These are phyloP conservation scores for Strigops habroptila DNA, from an alignment of 2,113 vertebrate genomes.

Conservation along the genomic window DNA sequence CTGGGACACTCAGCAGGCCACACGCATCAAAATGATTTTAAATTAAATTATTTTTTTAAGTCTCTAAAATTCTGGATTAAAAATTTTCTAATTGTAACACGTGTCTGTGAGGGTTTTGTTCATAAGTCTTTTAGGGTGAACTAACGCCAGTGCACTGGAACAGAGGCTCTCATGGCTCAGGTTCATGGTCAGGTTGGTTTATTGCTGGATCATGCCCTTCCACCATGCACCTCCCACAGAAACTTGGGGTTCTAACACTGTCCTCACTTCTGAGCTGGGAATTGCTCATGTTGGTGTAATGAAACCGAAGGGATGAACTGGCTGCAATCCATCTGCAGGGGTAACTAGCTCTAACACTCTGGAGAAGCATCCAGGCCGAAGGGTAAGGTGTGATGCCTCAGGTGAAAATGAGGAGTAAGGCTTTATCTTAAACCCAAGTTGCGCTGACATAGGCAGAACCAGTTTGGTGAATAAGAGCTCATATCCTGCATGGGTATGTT, in stretches of 20 bases:
- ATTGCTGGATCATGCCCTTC: background rate
- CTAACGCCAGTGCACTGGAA: background rate
- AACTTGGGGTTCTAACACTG: background rate
- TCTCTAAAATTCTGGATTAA: background rate
- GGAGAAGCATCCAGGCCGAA: background rate
- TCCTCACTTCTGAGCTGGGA: background rate
- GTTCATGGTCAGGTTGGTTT: no score
- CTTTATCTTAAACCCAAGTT: background rate
- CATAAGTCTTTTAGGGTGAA: background rate
- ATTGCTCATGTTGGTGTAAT: accelerated
- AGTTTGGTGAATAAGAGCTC: background rate
- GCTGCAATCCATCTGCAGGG: accelerated
- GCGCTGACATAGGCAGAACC: background rate
- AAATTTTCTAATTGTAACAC: background rate
- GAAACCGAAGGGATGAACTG: background rate
- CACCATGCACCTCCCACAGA: background rate
- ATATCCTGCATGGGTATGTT: background rate
- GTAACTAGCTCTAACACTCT: accelerated
- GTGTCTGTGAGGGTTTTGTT: background rate
- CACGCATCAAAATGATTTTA: background rate
- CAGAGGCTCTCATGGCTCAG: background rate
- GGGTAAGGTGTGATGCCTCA: background rate
- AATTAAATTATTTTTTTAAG: conserved; percentile 31
- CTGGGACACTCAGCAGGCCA: background rate
- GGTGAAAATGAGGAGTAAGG: background rate